These are phyloP conservation scores for Cephus spinipes DNA, from an alignment of 2,888 invertebrate genomes.

Conservation along the genomic window DNA sequence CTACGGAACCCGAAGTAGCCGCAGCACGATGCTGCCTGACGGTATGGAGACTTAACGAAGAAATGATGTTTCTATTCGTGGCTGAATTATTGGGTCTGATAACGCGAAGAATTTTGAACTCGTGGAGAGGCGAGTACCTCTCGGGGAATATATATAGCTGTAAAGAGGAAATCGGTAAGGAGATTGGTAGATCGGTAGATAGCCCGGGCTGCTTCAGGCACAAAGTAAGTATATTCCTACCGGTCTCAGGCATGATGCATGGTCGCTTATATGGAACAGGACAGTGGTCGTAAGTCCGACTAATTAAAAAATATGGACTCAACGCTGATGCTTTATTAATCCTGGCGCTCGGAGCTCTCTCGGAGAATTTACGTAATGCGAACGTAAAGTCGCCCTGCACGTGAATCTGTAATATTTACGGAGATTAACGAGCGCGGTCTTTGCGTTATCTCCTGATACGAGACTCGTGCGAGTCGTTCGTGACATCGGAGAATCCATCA, in stretches of 20 bases:
- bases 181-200: neutral
- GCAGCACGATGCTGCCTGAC: neutral
- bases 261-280: constrained; percentile 22
- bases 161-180: neutral
- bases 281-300: constrained; percentile 30
- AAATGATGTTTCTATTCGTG: constrained; percentile 48
- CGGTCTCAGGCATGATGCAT: constrained; percentile 1
- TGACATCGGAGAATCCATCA: neutral
- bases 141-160: neutral
- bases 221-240: neutral
- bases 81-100: constrained; percentile 45
- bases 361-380: neutral
- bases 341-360: neutral
- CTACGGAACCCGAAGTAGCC: neutral
- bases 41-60: constrained; percentile 28
- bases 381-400: neutral
- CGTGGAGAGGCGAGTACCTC: constrained; percentile 22
- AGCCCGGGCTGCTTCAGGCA: neutral
- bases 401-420: neutral
- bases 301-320: constrained; percentile 46
- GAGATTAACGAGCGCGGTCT: neutral
- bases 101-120: constrained; percentile 45
- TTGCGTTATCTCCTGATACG: neutral
- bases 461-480: neutral
- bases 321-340: constrained; percentile 22